Conservation (phyloP, 2,797 vertebrate species). For the Chelidonichthys spinosus region DNA sequence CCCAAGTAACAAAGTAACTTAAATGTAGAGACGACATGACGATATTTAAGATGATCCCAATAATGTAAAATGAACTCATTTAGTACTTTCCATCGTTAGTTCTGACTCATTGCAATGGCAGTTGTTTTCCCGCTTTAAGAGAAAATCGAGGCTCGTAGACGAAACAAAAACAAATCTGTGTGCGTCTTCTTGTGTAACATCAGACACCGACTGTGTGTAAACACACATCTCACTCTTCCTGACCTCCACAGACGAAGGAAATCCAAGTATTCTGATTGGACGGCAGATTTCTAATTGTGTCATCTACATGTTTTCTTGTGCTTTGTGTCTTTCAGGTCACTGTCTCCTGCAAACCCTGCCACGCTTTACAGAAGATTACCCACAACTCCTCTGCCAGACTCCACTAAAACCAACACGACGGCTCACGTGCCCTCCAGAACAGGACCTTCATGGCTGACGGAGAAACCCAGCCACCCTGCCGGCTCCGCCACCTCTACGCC, state of each 20-base stretch:
- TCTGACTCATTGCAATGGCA: not conserved
- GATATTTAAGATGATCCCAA: too few species aligned
- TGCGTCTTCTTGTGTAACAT: not conserved
- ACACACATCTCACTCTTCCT: not conserved
- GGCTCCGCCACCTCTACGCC: constrained; percentile 15
- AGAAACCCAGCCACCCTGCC: constrained; percentile 47
- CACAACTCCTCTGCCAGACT: constrained; percentile 27
- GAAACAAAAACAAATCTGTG: not conserved
- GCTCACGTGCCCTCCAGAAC: constrained; percentile 27
- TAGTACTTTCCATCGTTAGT: not conserved
- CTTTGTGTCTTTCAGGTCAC: constrained; percentile 49
- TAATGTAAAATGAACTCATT: too few species aligned
- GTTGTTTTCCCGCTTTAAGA: not conserved
- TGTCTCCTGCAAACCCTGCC: constrained; percentile 27
- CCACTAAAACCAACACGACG: constrained; percentile 23
- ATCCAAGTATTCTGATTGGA: not conserved
- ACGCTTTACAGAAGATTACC: constrained; percentile 40
- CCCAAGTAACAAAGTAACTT: too few species aligned
- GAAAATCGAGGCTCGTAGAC: not conserved
- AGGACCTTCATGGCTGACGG: constrained; percentile 35
- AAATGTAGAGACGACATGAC: too few species aligned
- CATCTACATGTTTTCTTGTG: not conserved
- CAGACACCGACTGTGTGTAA: not conserved
- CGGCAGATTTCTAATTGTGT: too few species aligned
- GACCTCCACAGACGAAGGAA: too few species aligned